Evolutionary conservation across 1,140 invertebrate species (phyloP).

Genomic region (Sycophila sp.): DNA sequence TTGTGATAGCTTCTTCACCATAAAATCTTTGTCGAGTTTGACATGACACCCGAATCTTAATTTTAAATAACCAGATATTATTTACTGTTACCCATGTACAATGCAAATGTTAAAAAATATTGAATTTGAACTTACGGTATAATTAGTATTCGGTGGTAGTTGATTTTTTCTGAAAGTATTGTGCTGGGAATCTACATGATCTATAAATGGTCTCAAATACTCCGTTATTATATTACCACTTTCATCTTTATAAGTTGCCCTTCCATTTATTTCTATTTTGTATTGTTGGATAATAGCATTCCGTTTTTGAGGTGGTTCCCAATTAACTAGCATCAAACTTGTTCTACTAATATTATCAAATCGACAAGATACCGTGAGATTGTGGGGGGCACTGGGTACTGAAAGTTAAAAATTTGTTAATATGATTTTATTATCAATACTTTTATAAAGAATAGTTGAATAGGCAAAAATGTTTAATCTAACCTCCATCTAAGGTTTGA

Average conservation of each 20-base stretch:
- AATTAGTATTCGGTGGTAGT: slow-evolving; percentile 82
- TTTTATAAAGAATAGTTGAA: slow-evolving; percentile 5
- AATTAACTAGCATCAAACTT: slow-evolving; percentile 74
- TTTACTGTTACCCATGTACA: neutral
- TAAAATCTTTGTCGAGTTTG: slow-evolving; percentile 77
- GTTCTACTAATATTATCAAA: slow-evolving; percentile 73
- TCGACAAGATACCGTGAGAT: slow-evolving; percentile 73
- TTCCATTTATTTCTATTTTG: slow-evolving; percentile 72
- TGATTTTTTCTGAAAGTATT: slow-evolving; percentile 70
- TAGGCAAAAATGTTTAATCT: neutral
- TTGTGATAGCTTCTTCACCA: slow-evolving; percentile 70
- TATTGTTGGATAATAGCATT: slow-evolving; percentile 82
- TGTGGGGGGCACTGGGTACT: slow-evolving; percentile 71
- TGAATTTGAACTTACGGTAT: slow-evolving; percentile 68
- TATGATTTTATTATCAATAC: slow-evolving; percentile 8
- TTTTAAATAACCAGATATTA: too few relatives aligned
- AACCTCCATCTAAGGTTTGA: slow-evolving; percentile 81
- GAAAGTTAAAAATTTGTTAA: slow-evolving; percentile 39
- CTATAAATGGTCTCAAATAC: slow-evolving; percentile 70
- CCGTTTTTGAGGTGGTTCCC: slow-evolving; percentile 75
- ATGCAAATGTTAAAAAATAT: slow-evolving; percentile 24
- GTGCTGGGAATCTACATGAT: slow-evolving; percentile 68
- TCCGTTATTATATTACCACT: slow-evolving; percentile 66
- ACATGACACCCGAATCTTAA: slow-evolving; percentile 66
- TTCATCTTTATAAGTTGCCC: slow-evolving; percentile 71